phyloP scores from a whole-genome alignment of 2,797 vertebrate species.

The Anniella stebbinsi region DNA sequence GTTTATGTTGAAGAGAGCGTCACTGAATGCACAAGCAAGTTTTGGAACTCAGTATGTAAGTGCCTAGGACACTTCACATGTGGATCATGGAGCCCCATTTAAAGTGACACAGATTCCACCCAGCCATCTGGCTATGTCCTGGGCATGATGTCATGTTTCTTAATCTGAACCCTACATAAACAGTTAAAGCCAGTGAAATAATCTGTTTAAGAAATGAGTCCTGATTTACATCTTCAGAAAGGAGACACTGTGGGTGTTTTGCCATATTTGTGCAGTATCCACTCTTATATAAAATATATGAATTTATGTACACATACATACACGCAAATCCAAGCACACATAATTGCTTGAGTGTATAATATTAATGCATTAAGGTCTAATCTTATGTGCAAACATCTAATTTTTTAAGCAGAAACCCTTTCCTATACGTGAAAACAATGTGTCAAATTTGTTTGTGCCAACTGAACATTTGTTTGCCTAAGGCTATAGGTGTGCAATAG shows the following conservation, averaged over 20 bases:
- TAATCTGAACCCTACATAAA: fast-evolving
- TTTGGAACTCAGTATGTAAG: background rate
- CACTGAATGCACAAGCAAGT: background rate
- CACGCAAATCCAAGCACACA: too few relatives aligned
- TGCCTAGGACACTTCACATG: background rate
- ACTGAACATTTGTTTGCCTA: background rate
- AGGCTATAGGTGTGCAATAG: background rate
- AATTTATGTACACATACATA: background rate
- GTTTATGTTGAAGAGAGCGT: background rate
- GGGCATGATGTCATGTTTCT: background rate
- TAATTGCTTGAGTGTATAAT: background rate
- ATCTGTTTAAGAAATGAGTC: background rate
- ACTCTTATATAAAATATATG: background rate
- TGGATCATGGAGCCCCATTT: fast-evolving
- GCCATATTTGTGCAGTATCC: background rate
- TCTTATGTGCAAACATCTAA: background rate
- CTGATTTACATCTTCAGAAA: background rate
- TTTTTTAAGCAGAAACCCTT: background rate
- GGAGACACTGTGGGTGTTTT: background rate
- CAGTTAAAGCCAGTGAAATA: slow-evolving; percentile 14
- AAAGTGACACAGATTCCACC: background rate
- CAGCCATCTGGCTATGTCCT: background rate
- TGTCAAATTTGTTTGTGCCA: background rate
- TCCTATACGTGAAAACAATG: background rate
- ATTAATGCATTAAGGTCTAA: background rate